A percentile compares a stretch with the other conserved stretches of the same genome.
These are phyloP conservation scores for Leucophenga varia DNA, from an alignment of 1,140 invertebrate species.

Conservation along the genomic window DNA sequence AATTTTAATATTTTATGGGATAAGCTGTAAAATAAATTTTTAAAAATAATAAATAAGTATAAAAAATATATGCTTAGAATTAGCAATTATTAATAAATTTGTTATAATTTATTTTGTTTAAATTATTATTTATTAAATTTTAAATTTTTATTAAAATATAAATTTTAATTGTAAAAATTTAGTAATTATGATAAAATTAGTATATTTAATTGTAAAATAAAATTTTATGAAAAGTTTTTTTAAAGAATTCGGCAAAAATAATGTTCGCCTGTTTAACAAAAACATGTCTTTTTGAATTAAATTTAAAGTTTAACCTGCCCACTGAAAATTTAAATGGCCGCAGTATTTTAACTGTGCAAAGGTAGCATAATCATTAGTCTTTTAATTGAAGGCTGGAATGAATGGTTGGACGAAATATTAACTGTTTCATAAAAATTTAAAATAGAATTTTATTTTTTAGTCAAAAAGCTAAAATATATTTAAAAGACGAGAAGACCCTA, in stretches of 20 bases:
- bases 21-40: background rate
- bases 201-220: slow-evolving; percentile 57
- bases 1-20: background rate
- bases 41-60: background rate
- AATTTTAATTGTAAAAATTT: slow-evolving; percentile 33
- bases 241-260: slow-evolving; percentile 67
- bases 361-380: slow-evolving; percentile 69
- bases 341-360: slow-evolving; percentile 65
- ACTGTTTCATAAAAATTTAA: slow-evolving; percentile 54
- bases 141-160: slow-evolving; percentile 9
- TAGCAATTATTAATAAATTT: slow-evolving; percentile 31
- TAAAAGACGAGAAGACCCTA: slow-evolving; percentile 62
- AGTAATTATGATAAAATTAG: slow-evolving; percentile 59
- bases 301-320: slow-evolving; percentile 59
- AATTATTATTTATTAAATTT: background rate
- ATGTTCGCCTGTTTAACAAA: slow-evolving; percentile 72
- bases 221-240: slow-evolving; percentile 43
- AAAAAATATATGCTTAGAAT: slow-evolving; percentile 41
- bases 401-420: slow-evolving; percentile 60
- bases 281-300: slow-evolving; percentile 65
- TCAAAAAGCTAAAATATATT: slow-evolving; percentile 65
- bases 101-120: background rate
- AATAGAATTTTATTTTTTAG: slow-evolving; percentile 58
- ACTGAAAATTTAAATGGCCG: slow-evolving; percentile 60
- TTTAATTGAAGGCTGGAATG: slow-evolving; percentile 65